These are phyloP conservation scores for Leucoma salicis DNA, from an alignment of 2,888 invertebrate species.

Conservation along the genomic window DNA sequence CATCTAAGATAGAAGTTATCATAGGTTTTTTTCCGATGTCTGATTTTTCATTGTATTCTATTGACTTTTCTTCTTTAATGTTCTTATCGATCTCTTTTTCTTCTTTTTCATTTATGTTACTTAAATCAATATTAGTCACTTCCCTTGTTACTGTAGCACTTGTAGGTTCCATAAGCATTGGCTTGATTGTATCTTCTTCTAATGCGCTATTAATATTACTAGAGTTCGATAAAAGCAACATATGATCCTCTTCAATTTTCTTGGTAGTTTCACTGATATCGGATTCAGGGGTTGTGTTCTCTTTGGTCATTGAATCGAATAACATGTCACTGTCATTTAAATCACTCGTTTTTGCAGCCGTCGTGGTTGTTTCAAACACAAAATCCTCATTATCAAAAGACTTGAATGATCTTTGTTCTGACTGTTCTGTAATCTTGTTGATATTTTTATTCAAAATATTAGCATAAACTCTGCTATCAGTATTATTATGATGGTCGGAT, in stretches of 20 bases:
- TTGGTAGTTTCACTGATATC: neutral
- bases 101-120: neutral
- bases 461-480: conserved; percentile 15
- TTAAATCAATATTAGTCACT: neutral
- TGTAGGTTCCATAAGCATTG: conserved; percentile 15
- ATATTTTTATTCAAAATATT: conserved; percentile 27
- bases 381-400: conserved; percentile 42
- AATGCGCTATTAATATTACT: neutral
- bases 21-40: conserved; percentile 16
- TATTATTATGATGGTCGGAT: conserved; percentile 13
- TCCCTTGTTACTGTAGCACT: neutral
- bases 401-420: conserved; percentile 56
- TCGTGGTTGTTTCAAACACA: conserved; percentile 31
- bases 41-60: conserved; percentile 9
- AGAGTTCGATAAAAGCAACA: neutral
- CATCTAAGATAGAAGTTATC: conserved; percentile 26
- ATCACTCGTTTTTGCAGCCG: conserved; percentile 5
- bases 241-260: neutral
- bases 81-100: neutral
- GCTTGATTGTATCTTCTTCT: conserved; percentile 6
- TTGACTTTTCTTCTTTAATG: conserved; percentile 16
- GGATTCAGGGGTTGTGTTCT: conserved; percentile 6
- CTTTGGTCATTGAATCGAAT: conserved; percentile 5
- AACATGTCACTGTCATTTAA: conserved; percentile 10
- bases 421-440: conserved; percentile 32